Evolutionary conservation across 1,140 invertebrate genomes (phyloP), one percentile per base, ranked within the genome.

Genomic region (Coenobita brevimanus): DNA sequence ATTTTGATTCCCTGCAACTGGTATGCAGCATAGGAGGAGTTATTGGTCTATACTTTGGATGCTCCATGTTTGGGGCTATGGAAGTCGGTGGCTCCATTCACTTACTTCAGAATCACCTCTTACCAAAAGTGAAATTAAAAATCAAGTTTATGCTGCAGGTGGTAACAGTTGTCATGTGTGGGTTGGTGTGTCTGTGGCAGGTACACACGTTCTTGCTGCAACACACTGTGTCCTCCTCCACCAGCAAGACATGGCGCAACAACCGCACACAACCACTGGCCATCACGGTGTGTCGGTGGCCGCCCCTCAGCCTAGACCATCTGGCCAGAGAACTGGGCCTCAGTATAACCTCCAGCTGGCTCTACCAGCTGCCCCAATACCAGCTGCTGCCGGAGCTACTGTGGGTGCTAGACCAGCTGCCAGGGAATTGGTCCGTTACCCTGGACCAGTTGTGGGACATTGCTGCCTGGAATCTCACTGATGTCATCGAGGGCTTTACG

Each of bases 271-370:
- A 54, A 6, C 43, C 41, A 17, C 46, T 78, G 2, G 75, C 17
- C 24, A 0, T 78, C n/a, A 50, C 75, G 0, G 75, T 78, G 21
- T 78, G 75, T n/a, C 41, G 75, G 13, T 78, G 75, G 75, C 75
- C 75, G 13, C 75, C 75, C 41, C 50, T 46, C 50, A 54, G 50
- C 43, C 54, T 78, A 27, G 21, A 24, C 27, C 75, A 54, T 43
- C 1, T 78, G 27, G 75, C n/a, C 24, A 17, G 21, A 15, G n/a
- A n/a, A 13, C 46, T 78, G 30, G 75, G 21, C 41, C 46, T 57
- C 30, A 54, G 54, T 33, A 54, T 78, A 13, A 27, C 75, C 8
- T 13, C 41, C 10, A 13, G 24, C 24, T n/a, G 30, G 46, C 15
- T 78, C 17, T 17, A 15, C 36, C 17, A 24, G 43, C 21, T 78